A percentile compares a stretch with the other conserved stretches of the same genome.
These are phyloP conservation scores for Hestina assimilis DNA, from an alignment of 1,140 invertebrate species.

Conservation along the genomic window DNA sequence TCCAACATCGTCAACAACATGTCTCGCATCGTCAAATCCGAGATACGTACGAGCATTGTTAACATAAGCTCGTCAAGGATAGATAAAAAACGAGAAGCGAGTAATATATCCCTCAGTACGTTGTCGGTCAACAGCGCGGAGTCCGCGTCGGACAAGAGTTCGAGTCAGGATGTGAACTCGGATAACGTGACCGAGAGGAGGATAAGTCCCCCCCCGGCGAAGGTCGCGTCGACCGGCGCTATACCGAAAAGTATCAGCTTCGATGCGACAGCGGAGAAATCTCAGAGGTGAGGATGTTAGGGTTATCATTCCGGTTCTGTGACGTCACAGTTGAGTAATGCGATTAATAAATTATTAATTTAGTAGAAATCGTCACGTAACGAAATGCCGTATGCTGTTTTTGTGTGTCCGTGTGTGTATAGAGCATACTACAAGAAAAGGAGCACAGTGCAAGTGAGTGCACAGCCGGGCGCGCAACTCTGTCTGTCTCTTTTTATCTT, in stretches of 20 bases:
- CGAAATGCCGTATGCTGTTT: too few relatives aligned
- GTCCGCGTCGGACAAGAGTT: slow-evolving; percentile 68
- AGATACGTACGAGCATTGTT: slow-evolving; percentile 71
- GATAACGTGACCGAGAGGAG: slow-evolving; percentile 72
- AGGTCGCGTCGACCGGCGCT: slow-evolving; percentile 86
- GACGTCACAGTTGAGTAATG: too few relatives aligned
- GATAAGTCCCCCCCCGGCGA: slow-evolving; percentile 71
- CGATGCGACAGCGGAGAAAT: slow-evolving; percentile 92
- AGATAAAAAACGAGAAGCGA: slow-evolving; percentile 57
- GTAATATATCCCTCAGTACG: slow-evolving; percentile 69
- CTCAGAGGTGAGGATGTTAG: slow-evolving; percentile 81
- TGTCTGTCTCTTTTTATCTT: too few relatives aligned
- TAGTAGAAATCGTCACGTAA: too few relatives aligned
- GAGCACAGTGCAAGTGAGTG: too few relatives aligned
- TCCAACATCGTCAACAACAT: slow-evolving; percentile 60
- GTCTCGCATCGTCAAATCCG: slow-evolving; percentile 53
- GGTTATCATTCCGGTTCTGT: too few relatives aligned
- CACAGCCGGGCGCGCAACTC: too few relatives aligned
- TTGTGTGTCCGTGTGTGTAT: too few relatives aligned
- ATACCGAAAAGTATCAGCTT: slow-evolving; percentile 96
- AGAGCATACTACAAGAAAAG: too few relatives aligned
- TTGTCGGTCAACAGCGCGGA: slow-evolving; percentile 71
- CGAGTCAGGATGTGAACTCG: slow-evolving; percentile 73
- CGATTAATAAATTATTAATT: too few relatives aligned
- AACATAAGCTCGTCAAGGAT: slow-evolving; percentile 68